A percentile compares a stretch with the other conserved stretches of the same genome.
These are phyloP conservation scores for Emydocephalus ijimae DNA, from an alignment of 2,113 vertebrate species.

Conservation along the genomic window DNA sequence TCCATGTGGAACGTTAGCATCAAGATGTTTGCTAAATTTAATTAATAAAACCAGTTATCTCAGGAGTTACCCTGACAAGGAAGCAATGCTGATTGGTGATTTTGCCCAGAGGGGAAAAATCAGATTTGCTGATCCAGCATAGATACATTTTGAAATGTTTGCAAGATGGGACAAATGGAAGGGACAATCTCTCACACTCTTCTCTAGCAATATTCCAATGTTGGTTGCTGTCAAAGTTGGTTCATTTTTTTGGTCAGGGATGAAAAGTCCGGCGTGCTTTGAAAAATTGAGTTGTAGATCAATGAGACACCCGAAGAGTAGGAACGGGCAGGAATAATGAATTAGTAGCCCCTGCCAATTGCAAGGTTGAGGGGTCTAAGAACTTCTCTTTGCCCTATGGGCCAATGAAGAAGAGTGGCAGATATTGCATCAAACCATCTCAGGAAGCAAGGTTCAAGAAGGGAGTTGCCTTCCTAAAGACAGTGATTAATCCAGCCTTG, in stretches of 20 bases:
- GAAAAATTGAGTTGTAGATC: neutral
- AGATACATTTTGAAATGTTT: neutral
- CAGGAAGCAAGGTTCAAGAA: neutral
- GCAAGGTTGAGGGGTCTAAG: neutral
- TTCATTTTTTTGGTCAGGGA: neutral
- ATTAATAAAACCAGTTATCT: neutral
- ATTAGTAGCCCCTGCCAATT: neutral
- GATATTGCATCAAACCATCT: neutral
- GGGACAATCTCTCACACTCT: neutral
- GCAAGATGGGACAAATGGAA: neutral
- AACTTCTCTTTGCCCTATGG: neutral
- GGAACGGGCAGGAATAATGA: neutral
- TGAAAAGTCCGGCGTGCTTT: neutral
- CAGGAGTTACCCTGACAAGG: neutral
- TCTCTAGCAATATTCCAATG: neutral
- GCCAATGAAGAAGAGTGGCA: neutral
- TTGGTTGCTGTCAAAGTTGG: neutral
- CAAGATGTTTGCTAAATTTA: neutral
- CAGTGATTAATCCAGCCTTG: neutral
- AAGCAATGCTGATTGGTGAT: neutral
- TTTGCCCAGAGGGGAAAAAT: neutral
- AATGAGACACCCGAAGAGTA: neutral
- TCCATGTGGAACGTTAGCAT: neutral
- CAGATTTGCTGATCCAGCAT: neutral
- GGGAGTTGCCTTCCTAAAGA: neutral